Evolutionary conservation across 2,888 invertebrate genomes (phyloP), one percentile per base, ranked within the genome.

Genomic region (Epirrhoe tristata): DNA sequence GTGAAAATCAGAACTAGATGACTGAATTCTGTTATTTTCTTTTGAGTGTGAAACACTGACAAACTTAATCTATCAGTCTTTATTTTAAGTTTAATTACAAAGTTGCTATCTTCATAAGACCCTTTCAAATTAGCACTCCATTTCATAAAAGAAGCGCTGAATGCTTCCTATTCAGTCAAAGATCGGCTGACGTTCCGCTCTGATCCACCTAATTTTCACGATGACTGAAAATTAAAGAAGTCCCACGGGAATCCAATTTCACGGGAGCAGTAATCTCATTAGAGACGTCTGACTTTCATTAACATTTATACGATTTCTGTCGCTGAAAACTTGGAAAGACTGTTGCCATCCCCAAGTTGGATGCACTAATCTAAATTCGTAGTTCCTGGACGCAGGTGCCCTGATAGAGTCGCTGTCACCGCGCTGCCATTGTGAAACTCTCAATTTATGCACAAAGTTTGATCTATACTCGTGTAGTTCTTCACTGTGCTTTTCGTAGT

Each of bases 181-280:
- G 76, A 74, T 76, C 73, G 71, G 61, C 74, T 78, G 71, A 67
- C 74, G 77, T 81, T 77, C 77, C 78, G 78, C 81, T 75, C 71
- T 77, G 82, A 83, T 85, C 82, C 79, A 83, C 82, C 83, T 86
- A 89, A 91, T 91, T 91, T 90, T 89, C 88, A 70, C 84, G 84
- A 84, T 86, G 88, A 86, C 85, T 90, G 90, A 87, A 91, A 91
- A 91, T 91, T 91, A 88, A 92, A 91, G 91, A 90, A 91, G 87
- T 90, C 89, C 82, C 85, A 83, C 84, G 88, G 77, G 87, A 87
- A 90, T 90, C 88, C 89, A 92, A 92, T 92, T 91, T 90, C 87
- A 89, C 88, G 85, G 87, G 82, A 87, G 82, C 86, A 83, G 87
- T 92, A 93, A 93, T 91, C 90, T 91, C 87, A 90, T 92, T 93